A percentile compares a stretch with the other conserved stretches of the same genome.
phyloP scores from a whole-genome alignment of 2,113 vertebrate genomes.

The Seriola quinqueradiata region DNA sequence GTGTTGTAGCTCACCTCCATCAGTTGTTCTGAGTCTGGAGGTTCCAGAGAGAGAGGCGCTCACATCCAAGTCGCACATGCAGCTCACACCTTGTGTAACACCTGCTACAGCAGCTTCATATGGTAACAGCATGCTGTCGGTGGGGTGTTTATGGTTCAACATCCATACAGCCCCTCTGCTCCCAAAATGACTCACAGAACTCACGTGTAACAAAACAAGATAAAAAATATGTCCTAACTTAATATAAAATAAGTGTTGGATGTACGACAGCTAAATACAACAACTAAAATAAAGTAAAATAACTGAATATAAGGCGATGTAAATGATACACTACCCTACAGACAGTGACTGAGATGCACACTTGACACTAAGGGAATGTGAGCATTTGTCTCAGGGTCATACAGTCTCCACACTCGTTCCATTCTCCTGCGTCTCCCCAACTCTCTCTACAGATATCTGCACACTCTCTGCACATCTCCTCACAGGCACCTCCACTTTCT shows the following conservation, averaged over 20 bases:
- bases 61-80: conserved; percentile 27
- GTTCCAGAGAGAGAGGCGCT: conserved; percentile 51
- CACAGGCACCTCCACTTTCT: conserved; percentile 62
- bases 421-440: conserved; percentile 1
- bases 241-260: conserved; percentile 23
- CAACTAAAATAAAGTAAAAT: conserved; percentile 31
- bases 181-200: conserved; percentile 45
- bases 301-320: conserved; percentile 46
- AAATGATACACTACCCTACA: conserved; percentile 41
- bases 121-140: conserved; percentile 56
- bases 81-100: conserved; percentile 49
- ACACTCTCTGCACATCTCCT: conserved; percentile 50
- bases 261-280: conserved; percentile 18
- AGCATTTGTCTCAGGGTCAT: conserved; percentile 13
- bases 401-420: conserved; percentile 51
- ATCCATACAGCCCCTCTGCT: conserved; percentile 42
- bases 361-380: conserved; percentile 26
- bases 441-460: conserved; percentile 34
- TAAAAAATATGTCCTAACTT: conserved; percentile 6
- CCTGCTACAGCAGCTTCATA: conserved; percentile 52
- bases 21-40: conserved; percentile 88
- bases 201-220: conserved; percentile 33
- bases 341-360: conserved; percentile 46
- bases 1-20: conserved; percentile 92
- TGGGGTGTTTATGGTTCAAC: conserved; percentile 61